Evolutionary conservation across 1,140 invertebrate species (phyloP).

Genomic region (Pentalonia nigronervosa): DNA sequence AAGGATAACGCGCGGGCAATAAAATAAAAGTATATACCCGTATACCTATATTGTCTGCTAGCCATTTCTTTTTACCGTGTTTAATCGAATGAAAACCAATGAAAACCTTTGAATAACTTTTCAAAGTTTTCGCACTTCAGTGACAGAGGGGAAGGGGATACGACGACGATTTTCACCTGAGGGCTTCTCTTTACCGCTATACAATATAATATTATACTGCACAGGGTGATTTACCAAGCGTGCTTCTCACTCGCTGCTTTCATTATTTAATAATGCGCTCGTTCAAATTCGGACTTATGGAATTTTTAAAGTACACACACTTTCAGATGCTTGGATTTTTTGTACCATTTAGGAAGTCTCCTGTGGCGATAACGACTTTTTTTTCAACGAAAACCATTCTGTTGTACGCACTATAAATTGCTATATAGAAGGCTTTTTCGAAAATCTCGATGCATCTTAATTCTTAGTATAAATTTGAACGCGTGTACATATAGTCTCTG

Average conservation of each 20-base stretch:
- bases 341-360: not conserved
- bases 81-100: slow-evolving; percentile 12
- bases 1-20: not conserved
- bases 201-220: not conserved
- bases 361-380: not conserved
- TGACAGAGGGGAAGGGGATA: not conserved
- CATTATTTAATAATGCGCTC: not conserved
- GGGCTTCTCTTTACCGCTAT: not conserved
- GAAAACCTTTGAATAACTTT: not conserved
- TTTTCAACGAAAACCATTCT: not conserved
- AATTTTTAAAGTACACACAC: not conserved
- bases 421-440: not conserved
- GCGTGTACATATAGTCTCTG: not conserved
- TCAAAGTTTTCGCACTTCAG: not conserved
- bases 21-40: not conserved
- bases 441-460: not conserved
- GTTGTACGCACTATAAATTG: not conserved
- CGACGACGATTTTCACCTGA: not conserved
- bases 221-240: not conserved
- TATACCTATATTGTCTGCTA: not conserved
- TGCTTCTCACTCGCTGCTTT: not conserved
- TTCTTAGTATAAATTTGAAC: not conserved
- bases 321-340: not conserved
- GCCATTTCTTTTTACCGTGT: not conserved
- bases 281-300: not conserved